Conservation (phyloP, 1,140 invertebrate species). For the Orussus abietinus region DNA sequence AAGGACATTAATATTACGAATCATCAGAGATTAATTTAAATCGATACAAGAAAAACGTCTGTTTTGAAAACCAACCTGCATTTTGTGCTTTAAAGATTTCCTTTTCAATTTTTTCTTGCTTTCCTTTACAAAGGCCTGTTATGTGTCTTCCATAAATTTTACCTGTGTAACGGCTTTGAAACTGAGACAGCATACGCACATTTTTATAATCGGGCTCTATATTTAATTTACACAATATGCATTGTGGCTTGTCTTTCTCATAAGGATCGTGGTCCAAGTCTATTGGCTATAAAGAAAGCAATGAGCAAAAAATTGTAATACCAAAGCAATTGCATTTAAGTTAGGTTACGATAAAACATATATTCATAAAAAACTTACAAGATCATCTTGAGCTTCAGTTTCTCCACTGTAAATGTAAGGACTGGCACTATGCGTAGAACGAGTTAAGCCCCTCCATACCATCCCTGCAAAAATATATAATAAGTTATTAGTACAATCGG, state of each 20-base stretch:
- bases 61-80: conserved; percentile 51
- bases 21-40: too few relatives aligned
- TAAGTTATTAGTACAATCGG: too few relatives aligned
- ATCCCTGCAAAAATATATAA: too few relatives aligned
- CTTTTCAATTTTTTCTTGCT: conserved; percentile 66
- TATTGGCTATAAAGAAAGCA: conserved; percentile 50
- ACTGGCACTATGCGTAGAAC: too few relatives aligned
- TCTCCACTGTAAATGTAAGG: too few relatives aligned
- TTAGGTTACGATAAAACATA: too few relatives aligned
- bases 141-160: conserved; percentile 86
- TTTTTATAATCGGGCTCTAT: conserved; percentile 91
- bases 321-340: too few relatives aligned
- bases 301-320: too few relatives aligned
- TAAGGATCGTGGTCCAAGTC: conserved; percentile 77
- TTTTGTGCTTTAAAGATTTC: conserved; percentile 71
- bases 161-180: conserved; percentile 91
- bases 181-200: conserved; percentile 85
- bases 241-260: conserved; percentile 66
- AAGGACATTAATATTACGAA: background rate
- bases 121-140: conserved; percentile 77
- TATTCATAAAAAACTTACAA: too few relatives aligned
- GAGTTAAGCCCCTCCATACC: too few relatives aligned
- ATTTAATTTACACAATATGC: conserved; percentile 84
- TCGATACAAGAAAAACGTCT: background rate
- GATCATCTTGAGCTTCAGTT: too few relatives aligned